Evolutionary conservation across 2,888 invertebrate genomes (phyloP).

Genomic region (Pristionchus mayeri): DNA sequence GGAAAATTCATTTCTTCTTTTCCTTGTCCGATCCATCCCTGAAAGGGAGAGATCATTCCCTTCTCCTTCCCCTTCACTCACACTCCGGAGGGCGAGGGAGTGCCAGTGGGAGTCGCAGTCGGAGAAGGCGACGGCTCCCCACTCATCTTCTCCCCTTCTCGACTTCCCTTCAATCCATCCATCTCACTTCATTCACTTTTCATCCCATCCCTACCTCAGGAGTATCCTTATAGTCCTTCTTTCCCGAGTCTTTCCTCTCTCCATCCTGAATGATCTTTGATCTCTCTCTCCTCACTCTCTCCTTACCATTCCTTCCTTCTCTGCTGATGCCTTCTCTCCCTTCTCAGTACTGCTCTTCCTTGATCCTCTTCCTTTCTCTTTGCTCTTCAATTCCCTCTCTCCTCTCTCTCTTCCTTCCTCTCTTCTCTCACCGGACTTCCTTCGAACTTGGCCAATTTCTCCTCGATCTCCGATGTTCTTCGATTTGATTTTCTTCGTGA

Average conservation of each 20-base stretch:
- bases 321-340: neutral
- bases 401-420: neutral
- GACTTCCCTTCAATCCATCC: neutral
- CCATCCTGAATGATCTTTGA: conserved; percentile 32
- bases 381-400: neutral
- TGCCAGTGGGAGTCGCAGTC: too few species aligned
- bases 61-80: too few species aligned
- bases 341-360: neutral
- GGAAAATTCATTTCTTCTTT: neutral
- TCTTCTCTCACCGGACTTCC: neutral
- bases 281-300: neutral
- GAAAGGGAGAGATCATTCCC: neutral
- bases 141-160: neutral
- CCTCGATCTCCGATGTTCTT: neutral
- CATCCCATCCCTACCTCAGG: too few species aligned
- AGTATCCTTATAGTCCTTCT: neutral
- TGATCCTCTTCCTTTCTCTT: neutral
- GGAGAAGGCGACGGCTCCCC: too few species aligned
- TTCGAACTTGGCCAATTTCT: conserved; percentile 1
- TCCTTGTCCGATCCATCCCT: neutral
- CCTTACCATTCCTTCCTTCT: neutral
- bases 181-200: too few species aligned
- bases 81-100: neutral
- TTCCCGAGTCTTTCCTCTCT: conserved; percentile 34
- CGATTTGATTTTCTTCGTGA: too few species aligned